Evolutionary conservation across 1,140 invertebrate species (phyloP).

Genomic region (Drosophila takahashii): DNA sequence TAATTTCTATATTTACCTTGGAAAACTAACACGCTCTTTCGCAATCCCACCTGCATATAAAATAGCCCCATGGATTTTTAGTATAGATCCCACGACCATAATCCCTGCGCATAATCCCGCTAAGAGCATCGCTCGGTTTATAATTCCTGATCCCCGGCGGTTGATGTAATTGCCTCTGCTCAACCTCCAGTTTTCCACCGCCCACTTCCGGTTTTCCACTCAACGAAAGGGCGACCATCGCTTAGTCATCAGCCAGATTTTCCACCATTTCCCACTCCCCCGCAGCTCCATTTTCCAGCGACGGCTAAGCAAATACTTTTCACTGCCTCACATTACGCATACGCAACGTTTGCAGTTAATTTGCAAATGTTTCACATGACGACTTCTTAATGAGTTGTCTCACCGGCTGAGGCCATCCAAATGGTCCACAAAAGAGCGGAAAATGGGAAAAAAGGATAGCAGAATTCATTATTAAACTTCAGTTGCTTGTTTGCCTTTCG

Average conservation of each 20-base stretch:
- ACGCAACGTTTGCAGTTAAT: slow-evolving; percentile 79
- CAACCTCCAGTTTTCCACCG: background rate
- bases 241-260: slow-evolving; percentile 38
- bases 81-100: slow-evolving; percentile 10
- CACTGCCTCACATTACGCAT: slow-evolving; percentile 59
- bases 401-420: slow-evolving; percentile 40
- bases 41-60: background rate
- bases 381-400: slow-evolving; percentile 76
- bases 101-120: slow-evolving; percentile 29
- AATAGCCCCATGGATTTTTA: background rate
- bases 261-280: slow-evolving; percentile 15
- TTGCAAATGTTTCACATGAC: slow-evolving; percentile 74
- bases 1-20: too few relatives aligned
- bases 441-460: background rate
- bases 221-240: slow-evolving; percentile 14
- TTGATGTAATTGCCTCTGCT: slow-evolving; percentile 33
- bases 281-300: slow-evolving; percentile 12
- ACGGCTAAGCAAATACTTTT: slow-evolving; percentile 70
- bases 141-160: slow-evolving; percentile 34
- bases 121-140: slow-evolving; percentile 33
- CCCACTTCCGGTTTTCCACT: slow-evolving; percentile 24
- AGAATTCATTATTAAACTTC: slow-evolving; percentile 54
- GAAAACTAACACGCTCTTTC: background rate
- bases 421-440: slow-evolving; percentile 17
- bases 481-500: slow-evolving; percentile 51